Percentiles rank a stretch among this genome's conserved stretches.
phyloP scores from a whole-genome alignment of 2,888 invertebrate species.

The Perithous albicinctus region DNA sequence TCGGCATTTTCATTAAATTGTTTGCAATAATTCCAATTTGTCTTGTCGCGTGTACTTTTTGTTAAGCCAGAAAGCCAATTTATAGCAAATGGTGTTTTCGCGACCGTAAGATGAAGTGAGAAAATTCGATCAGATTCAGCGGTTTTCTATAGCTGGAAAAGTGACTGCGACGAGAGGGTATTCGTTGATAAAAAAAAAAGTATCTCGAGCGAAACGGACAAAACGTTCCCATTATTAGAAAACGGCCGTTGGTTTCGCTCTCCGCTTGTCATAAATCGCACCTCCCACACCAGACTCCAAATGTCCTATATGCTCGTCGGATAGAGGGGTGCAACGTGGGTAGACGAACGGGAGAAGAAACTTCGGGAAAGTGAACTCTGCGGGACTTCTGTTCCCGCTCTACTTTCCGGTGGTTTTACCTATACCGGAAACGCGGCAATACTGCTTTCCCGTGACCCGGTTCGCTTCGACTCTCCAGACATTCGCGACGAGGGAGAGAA shows the following conservation, averaged over 20 bases:
- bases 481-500: conserved; percentile 50
- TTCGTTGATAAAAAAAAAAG: conserved; percentile 36
- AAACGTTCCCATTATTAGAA: conserved; percentile 66
- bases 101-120: conserved; percentile 4
- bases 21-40: not conserved
- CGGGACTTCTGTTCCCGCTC: conserved; percentile 65
- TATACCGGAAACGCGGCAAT: conserved; percentile 67
- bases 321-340: conserved; percentile 19
- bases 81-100: not conserved
- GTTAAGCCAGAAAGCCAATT: conserved; percentile 1
- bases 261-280: conserved; percentile 68
- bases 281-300: conserved; percentile 53
- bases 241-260: conserved; percentile 63
- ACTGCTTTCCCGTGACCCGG: conserved; percentile 53
- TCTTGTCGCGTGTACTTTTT: not conserved
- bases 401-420: conserved; percentile 68
- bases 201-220: conserved; percentile 49
- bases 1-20: conserved; percentile 7
- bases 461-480: conserved; percentile 41
- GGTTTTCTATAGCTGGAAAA: conserved; percentile 33
- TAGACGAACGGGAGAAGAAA: conserved; percentile 55
- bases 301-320: conserved; percentile 59
- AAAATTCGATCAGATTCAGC: conserved; percentile 33
- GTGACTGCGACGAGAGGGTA: conserved; percentile 25
- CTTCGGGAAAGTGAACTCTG: conserved; percentile 69